Percentiles rank a stretch among this genome's conserved stretches.
phyloP scores from a whole-genome alignment of 1,140 invertebrate genomes.

The Macrobrachium nipponense region DNA sequence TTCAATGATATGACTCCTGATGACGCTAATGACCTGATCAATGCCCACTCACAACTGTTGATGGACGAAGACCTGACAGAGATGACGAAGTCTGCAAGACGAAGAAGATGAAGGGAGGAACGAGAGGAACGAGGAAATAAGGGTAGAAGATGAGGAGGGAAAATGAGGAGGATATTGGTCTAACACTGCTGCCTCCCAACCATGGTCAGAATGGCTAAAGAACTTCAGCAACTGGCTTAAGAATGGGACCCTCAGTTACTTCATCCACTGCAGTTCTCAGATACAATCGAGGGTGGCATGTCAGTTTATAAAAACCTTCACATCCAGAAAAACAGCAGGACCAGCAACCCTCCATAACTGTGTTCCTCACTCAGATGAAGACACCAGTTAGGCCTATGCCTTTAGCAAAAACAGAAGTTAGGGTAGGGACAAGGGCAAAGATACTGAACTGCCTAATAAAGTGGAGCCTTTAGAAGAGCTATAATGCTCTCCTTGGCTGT shows the following conservation, averaged over 20 bases:
- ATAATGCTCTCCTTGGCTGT: too few species aligned
- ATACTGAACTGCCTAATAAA: too few species aligned
- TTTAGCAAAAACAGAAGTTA: too few species aligned
- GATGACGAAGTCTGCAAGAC: conserved; percentile 52
- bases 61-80: conserved; percentile 67
- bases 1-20: conserved; percentile 65
- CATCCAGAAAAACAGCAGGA: conserved; percentile 1
- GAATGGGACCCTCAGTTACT: conserved; percentile 3
- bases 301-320: background rate
- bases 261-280: conserved; percentile 4
- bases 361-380: conserved; percentile 30
- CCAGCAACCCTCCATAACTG: conserved; percentile 25
- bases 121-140: background rate
- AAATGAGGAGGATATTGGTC: background rate
- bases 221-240: background rate
- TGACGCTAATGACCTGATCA: conserved; percentile 40
- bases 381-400: background rate
- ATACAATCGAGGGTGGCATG: background rate
- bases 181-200: conserved; percentile 14
- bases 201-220: background rate
- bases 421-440: too few species aligned
- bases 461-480: too few species aligned
- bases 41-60: conserved; percentile 42
- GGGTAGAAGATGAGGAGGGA: too few species aligned
- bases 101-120: conserved; percentile 32